Base-by-base conservation (phyloP, 2,113 vertebrate genomes). In the Butorides virescens region DNA sequence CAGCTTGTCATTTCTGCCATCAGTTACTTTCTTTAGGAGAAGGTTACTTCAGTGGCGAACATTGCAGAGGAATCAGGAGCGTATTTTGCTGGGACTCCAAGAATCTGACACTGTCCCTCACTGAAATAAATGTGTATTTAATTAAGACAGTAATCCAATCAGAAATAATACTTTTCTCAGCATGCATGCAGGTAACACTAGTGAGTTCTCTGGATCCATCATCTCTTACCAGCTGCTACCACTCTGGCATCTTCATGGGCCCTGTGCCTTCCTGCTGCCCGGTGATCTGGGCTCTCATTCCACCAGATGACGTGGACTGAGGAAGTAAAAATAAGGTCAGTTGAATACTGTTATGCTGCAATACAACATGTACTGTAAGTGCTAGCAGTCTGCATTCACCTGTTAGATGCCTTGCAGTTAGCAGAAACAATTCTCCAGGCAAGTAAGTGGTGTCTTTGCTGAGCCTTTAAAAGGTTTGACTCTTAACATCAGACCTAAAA, bases 241-340 rank as follows among this genome's bases (percentile, higher is more conserved):
- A 99, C 98, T 87, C 99, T 98, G 83, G 99, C 97, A 5, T 99
- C 99, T 66, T 98, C 98, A 46, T 99, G 99, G 72, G 99, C 97
- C 50, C 29, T 90, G 71, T 98, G 99, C 68, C 99, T 98, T 63
- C 98, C 79, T 1, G 98, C 97, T 73, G 99, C 99, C 9, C 98
- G 98, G 6, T 97, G 97, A 44, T 99, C 99, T 7, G 98, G 85
- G 44, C 88, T 98, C 97, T 99, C 96, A 0, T 98, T 98, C 99
- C 99, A 99, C 99, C 99, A 99, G 7, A 99, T 97, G 52, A 98
- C 98, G 1, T 99, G 98, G 59, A 99, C 99, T 99, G 95, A 50
- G 61, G 74, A 97, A 94, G 88, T 5, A 70, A 16, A 95, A 84
- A 79, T n/a, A n/a, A 76, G 92, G 44, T 84, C 59, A 78, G 21